Evolutionary conservation across 2,797 vertebrate genomes (phyloP).

Genomic region (Psittacula echo): DNA sequence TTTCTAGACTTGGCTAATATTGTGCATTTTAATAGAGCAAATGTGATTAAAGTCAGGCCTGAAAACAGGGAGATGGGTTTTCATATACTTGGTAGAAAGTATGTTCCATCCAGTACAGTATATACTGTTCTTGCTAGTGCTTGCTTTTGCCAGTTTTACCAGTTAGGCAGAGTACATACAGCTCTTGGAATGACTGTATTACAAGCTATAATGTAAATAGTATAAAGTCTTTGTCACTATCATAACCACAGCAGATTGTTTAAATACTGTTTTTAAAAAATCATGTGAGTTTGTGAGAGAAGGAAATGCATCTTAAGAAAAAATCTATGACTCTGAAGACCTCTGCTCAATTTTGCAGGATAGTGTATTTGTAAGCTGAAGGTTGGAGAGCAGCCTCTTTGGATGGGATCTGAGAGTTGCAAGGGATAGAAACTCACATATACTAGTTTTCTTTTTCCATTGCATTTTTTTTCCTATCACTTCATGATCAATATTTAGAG

Average conservation of each 20-base stretch:
- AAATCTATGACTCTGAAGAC: rapidly evolving
- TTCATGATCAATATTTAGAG: background rate
- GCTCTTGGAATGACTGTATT: background rate
- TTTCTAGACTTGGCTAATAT: background rate
- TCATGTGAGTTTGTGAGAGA: background rate
- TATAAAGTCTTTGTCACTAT: background rate
- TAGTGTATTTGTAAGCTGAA: background rate
- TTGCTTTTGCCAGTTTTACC: background rate
- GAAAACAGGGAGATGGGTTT: background rate
- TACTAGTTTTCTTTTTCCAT: background rate
- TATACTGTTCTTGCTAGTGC: background rate
- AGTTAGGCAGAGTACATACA: background rate
- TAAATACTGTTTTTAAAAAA: background rate
- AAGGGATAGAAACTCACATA: background rate
- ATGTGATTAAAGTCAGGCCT: background rate
- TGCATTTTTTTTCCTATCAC: background rate
- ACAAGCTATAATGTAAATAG: rapidly evolving
- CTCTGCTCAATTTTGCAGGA: background rate
- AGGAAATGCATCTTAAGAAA: background rate
- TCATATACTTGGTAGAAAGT: background rate
- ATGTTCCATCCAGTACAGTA: background rate
- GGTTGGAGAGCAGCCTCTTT: background rate
- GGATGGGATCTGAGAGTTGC: background rate
- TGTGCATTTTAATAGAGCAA: background rate
- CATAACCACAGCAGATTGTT: background rate